phyloP scores from a whole-genome alignment of 2,888 invertebrate genomes.

The Galerucella nymphaeae region DNA sequence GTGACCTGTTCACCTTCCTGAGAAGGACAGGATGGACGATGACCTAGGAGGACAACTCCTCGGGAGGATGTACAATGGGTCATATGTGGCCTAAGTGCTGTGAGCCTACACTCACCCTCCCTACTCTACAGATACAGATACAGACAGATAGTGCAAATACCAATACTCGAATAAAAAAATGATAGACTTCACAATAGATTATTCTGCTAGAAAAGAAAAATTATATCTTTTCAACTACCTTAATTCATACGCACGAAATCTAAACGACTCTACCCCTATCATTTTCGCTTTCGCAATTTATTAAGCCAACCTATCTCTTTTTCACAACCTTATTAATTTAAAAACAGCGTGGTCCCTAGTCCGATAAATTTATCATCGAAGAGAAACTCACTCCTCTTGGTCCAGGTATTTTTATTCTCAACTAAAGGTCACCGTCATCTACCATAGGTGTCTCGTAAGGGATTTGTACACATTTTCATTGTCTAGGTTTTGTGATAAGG shows the following conservation, averaged over 20 bases:
- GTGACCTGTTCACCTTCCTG: no score
- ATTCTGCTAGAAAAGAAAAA: neutral
- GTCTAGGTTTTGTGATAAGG: no score
- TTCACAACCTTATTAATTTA: slow-evolving; percentile 33
- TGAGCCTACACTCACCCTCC: no score
- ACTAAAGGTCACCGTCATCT: neutral
- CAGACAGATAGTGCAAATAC: no score
- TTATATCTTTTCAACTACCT: neutral
- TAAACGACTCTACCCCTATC: slow-evolving; percentile 31
- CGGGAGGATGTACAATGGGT: no score
- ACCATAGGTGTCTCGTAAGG: neutral
- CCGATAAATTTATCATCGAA: slow-evolving; percentile 34
- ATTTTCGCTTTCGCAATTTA: slow-evolving; percentile 30
- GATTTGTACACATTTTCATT: no score
- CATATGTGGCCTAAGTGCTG: no score
- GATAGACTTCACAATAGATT: no score
- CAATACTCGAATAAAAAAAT: no score
- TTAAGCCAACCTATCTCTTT: slow-evolving; percentile 18
- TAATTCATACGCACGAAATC: slow-evolving; percentile 24
- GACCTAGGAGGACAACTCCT: no score
- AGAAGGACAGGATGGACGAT: no score
- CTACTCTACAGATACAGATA: no score
- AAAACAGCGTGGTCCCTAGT: slow-evolving; percentile 23
- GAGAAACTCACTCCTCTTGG: slow-evolving; percentile 37
- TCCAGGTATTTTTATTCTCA: slow-evolving; percentile 42